Base-by-base conservation (phyloP, 2,888 invertebrate genomes). In the Leptinotarsa tumamoca region DNA sequence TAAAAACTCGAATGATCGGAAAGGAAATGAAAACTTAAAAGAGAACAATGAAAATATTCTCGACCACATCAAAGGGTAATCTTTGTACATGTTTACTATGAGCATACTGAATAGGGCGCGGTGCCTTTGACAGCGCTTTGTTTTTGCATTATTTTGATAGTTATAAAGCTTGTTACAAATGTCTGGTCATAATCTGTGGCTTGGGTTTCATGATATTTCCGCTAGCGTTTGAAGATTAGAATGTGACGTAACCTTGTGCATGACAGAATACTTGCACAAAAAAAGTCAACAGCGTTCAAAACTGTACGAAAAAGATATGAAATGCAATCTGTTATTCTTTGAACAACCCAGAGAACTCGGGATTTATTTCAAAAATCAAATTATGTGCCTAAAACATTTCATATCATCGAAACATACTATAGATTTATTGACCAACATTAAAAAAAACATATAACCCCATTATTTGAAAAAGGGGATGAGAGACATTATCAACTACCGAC, bases 31-130 rank as follows among this genome's bases (percentile, higher is more conserved):
- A 56, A 51, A 52, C 67, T 61, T 78, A 61, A 78, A 78, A 78
- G 73, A 68, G 71, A 75, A 74, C 74, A 77, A 78, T 77, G 72
- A 77, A 75, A 75, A 73, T 77, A 68, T 72, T 70, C 74, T 75
- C 67, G 78, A 72, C 80, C 78, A 80, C 80, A 78, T 77, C 78
- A 80, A 80, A 80, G 80, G 72, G 70, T 74, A 72, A 75, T 77
- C 75, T 75, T 78, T 73, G 72, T 69, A 72, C 52, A 61, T 72
- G 77, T 74, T 78, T 77, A 74, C 72, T 78, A 54, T 71, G 69
- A 74, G 58, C 49, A 49, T 61, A 43, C 58, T 70, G 21, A 58
- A 61, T 75, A 77, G 76, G 75, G 77, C 27, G 68, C 73, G 69
- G 72, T 56, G 71, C 71, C 70, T 77, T 78, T 78, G 75, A 67